phyloP scores from a whole-genome alignment of 2,113 vertebrate species.

The cat (Felis catus) region F.catus_Fca126_mat1.0 CM031419.1:59701501-59702000 shows the following conservation, averaged over 20 bases:
- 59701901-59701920: not conserved
- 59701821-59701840: not conserved
- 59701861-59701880: not conserved
- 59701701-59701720: not conserved
- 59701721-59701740: constrained; percentile 28
- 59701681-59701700: not conserved
- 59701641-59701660: not conserved
- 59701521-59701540: constrained; percentile 37
- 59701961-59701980: not conserved
- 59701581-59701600: not conserved
- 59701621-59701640: not conserved
- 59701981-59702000: constrained; percentile 21
- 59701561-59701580: not conserved
- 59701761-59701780: not conserved
- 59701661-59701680: not conserved
- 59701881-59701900: constrained; percentile 16
- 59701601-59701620: not conserved
- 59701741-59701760: constrained; percentile 8
- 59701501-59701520: constrained; percentile 4
- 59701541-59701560: not conserved
- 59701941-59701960: not conserved
- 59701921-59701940: not conserved
- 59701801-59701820: not conserved
- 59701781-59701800: not conserved
- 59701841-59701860: not conserved